These are phyloP conservation scores for Hydrozoanthus gracilis DNA, from an alignment of 92 coral and sea anemone species.

Conservation along the genomic window DNA sequence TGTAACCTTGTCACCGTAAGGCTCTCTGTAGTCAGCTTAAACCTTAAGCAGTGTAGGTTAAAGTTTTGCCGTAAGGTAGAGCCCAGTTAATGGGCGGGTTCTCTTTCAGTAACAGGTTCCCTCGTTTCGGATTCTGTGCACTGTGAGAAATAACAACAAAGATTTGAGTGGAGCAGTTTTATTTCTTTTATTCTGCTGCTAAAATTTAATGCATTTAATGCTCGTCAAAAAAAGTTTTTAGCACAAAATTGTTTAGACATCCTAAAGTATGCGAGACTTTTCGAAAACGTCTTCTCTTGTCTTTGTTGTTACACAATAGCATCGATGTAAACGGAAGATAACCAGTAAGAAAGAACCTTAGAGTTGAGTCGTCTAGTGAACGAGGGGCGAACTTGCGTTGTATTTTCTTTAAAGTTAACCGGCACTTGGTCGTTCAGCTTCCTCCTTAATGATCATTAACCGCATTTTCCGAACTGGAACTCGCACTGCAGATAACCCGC, in stretches of 20 bases:
- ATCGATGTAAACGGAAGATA: no score
- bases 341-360: background rate
- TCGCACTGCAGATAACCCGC: no score
- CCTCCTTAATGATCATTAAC: background rate
- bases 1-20: conserved; percentile 20
- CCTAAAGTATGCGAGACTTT: background rate
- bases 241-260: background rate
- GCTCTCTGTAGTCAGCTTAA: conserved; percentile 6
- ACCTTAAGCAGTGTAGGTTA: background rate
- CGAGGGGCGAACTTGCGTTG: background rate
- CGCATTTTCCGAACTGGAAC: no score
- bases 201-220: no score
- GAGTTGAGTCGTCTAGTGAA: background rate
- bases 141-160: background rate
- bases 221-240: background rate
- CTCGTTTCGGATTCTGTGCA: background rate
- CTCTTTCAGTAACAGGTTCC: background rate
- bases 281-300: background rate
- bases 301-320: conserved; percentile 9
- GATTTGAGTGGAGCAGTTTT: background rate
- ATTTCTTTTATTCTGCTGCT: no score
- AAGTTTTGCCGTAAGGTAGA: conserved; percentile 21
- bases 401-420: background rate
- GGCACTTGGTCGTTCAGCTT: background rate
- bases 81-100: conserved; percentile 19